A percentile compares a stretch with the other conserved stretches of the same genome.
Conservation (phyloP, 2,888 invertebrate genomes). For the Philereme transversata region DNA sequence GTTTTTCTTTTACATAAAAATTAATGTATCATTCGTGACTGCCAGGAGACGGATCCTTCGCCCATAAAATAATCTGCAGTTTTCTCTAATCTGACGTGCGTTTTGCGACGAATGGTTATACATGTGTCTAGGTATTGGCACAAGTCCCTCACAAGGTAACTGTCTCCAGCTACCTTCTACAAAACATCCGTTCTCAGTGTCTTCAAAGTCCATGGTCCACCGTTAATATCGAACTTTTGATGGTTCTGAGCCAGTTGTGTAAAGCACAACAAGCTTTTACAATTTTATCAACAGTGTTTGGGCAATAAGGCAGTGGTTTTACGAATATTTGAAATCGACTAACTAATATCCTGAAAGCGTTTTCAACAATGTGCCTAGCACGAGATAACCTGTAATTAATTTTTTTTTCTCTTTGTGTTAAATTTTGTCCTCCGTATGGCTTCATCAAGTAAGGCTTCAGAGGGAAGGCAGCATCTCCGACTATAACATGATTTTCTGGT, state of each 20-base stretch:
- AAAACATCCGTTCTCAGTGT: constrained; percentile 17
- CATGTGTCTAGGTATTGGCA: constrained; percentile 16
- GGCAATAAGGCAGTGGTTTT: constrained; percentile 12
- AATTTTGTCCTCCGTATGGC: constrained; percentile 20
- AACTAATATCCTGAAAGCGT: constrained; percentile 24
- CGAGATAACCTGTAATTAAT: constrained; percentile 2
- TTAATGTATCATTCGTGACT: constrained; percentile 20
- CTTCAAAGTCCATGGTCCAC: constrained; percentile 28
- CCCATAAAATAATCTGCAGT: constrained; percentile 35
- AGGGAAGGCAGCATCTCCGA: constrained; percentile 35
- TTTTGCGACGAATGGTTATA: constrained; percentile 22
- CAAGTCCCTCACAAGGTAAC: constrained; percentile 22
- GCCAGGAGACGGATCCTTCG: constrained; percentile 35
- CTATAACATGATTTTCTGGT: constrained; percentile 28
- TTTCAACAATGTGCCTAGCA: background rate
- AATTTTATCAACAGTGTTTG: constrained; percentile 19
- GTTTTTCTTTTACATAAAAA: background rate
- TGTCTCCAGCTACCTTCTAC: constrained; percentile 31
- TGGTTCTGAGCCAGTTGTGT: constrained; percentile 39
- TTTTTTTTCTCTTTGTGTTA: constrained; percentile 6
- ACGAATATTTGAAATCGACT: constrained; percentile 29
- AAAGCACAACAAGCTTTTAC: constrained; percentile 32
- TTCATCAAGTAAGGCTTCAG: constrained; percentile 23
- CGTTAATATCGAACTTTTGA: background rate
- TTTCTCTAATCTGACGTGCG: constrained; percentile 20